Evolutionary conservation across 2,888 invertebrate species (phyloP), one percentile per base, ranked within the genome.

Genomic region (Marasmarcha lunaedactyla): DNA sequence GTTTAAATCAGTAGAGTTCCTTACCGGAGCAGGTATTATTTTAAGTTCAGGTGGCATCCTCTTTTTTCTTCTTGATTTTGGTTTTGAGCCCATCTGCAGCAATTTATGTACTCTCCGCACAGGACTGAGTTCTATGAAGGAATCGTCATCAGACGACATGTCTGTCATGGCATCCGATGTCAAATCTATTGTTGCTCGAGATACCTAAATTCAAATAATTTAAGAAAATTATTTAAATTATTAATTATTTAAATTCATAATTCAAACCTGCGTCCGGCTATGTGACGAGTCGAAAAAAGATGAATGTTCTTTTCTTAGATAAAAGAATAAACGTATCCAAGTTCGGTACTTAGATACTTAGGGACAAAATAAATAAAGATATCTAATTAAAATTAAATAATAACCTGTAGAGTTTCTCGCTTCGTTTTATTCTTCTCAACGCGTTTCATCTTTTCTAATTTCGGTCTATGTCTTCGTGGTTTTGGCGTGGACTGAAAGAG

Each of bases 81-180:
- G 42, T 56, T 79, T 81, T 2, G 57, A 51, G 12, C 71, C 58
- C 1, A 68, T 61, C 44, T 76, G 71, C 35, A 84, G 52, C 35
- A 83, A 53, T 52, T 74, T 84, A 39, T 77, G 78, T 1, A 78
- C 66, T 54, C 74, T 61, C 53, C 77, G 66, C 26, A 81, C 58
- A 30, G 84, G 81, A 48, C 83, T 84, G n/a, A 71, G 60, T 43
- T 76, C 77, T 37, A 78, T 83, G 33, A 59, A 65, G 1, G 84
- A 78, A 51, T 88, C 87, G 40, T 86, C 88, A 48, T 90, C 89
- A 0, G 86, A 86, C 7, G 89, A 87, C 37, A 71, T 77, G 54
- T 89, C 89, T 2, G 88, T 87, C 50, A 89, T 88, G 0, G 88
- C 90, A 61, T 90, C 89, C 6, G 89, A 89, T 35, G 89, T 89